These are phyloP conservation scores for Tenthredo mesomela DNA, from an alignment of 2,888 invertebrate species.

Conservation along the genomic window DNA sequence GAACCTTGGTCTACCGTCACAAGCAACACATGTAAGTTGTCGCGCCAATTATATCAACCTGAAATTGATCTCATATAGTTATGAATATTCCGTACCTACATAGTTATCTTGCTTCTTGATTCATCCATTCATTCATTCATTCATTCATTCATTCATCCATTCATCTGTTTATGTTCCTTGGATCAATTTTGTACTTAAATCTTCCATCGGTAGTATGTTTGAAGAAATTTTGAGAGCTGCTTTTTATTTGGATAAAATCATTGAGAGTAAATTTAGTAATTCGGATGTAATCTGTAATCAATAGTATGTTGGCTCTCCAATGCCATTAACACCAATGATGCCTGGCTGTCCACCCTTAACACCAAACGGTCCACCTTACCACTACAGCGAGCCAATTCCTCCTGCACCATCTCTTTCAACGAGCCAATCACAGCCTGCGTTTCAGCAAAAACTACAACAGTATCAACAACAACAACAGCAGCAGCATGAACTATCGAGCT, in stretches of 20 bases:
- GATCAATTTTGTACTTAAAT: neutral
- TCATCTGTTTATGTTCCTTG: neutral
- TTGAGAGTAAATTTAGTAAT: constrained; percentile 12
- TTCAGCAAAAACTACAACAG: constrained; percentile 73
- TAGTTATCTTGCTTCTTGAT: neutral
- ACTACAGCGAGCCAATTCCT: constrained; percentile 80
- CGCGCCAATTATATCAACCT: neutral
- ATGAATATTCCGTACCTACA: neutral
- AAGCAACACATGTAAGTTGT: constrained; percentile 70
- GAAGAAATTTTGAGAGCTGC: neutral
- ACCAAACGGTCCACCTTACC: constrained; percentile 80
- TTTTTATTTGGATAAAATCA: constrained; percentile 27
- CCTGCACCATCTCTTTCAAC: constrained; percentile 76
- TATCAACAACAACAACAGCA: constrained; percentile 67
- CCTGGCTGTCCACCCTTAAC: constrained; percentile 75
- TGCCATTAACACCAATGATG: constrained; percentile 76
- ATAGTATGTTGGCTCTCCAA: constrained; percentile 75
- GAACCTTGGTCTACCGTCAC: constrained; percentile 73
- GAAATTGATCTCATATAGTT: neutral
- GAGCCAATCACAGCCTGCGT: constrained; percentile 75
- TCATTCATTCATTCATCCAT: neutral
- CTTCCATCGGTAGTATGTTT: neutral
- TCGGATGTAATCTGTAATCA: constrained; percentile 47
- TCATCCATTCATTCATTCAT: neutral
- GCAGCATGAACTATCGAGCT: constrained; percentile 74